Evolutionary conservation across 2,113 vertebrate genomes (phyloP).

Genomic region (Callospermophilus lateralis): DNA sequence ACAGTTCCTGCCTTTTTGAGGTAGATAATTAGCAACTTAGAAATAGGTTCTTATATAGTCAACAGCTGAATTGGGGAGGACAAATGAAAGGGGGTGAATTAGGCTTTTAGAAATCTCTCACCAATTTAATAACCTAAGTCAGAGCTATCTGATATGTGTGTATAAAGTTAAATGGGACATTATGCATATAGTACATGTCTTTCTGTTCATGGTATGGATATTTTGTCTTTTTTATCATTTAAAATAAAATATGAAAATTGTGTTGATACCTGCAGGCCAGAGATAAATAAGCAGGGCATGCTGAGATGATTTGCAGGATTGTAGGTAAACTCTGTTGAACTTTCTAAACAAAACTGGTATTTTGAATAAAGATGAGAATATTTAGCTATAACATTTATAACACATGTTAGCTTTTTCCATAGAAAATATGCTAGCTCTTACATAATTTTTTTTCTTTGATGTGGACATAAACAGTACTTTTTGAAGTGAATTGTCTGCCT

Average conservation of each 20-base stretch:
- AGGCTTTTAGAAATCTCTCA: not conserved
- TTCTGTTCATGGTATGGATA: not conserved
- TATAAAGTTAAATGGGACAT: not conserved
- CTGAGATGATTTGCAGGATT: not conserved
- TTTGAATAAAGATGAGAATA: not conserved
- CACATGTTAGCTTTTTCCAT: not conserved
- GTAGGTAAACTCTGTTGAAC: not conserved
- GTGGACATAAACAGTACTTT: constrained; percentile 16
- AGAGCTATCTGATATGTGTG: not conserved
- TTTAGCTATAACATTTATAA: not conserved
- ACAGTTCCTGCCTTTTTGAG: not conserved
- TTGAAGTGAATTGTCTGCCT: not conserved
- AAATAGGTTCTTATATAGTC: not conserved
- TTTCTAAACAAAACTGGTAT: not conserved
- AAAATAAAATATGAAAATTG: constrained; percentile 13
- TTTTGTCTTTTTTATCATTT: not conserved
- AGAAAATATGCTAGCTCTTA: not conserved
- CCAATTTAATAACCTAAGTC: not conserved
- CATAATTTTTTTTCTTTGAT: not conserved
- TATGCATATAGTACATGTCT: not conserved
- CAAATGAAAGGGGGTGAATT: not conserved
- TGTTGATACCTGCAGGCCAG: not conserved
- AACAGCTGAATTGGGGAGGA: not conserved
- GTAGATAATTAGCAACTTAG: not conserved
- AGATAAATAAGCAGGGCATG: not conserved